These are phyloP conservation scores for Hermodice carunculata DNA, from an alignment of 2,888 invertebrate genomes.

Conservation along the genomic window DNA sequence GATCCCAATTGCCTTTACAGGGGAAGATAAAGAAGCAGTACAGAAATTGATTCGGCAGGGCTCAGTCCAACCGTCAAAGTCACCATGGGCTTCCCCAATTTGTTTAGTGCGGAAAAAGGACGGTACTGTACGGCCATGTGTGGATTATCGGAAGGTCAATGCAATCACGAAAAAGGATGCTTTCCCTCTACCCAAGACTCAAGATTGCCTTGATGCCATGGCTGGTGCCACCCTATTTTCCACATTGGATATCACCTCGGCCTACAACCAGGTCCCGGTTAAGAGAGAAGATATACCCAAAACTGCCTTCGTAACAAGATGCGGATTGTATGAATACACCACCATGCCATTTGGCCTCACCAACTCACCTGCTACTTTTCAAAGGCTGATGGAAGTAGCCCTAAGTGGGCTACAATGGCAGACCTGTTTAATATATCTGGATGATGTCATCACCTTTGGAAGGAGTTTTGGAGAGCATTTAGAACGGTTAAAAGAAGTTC, in stretches of 20 bases:
- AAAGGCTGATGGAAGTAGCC: slow-evolving; percentile 2
- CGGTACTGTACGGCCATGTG: slow-evolving; percentile 32
- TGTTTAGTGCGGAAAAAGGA: neutral
- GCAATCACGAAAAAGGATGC: slow-evolving; percentile 14
- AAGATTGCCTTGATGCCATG: slow-evolving; percentile 21
- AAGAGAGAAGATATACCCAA: slow-evolving; percentile 8
- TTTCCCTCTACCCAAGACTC: slow-evolving; percentile 33
- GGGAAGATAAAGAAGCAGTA: neutral
- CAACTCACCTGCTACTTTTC: slow-evolving; percentile 1
- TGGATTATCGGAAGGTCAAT: slow-evolving; percentile 39
- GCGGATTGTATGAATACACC: slow-evolving; percentile 1
- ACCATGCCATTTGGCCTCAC: slow-evolving; percentile 13
- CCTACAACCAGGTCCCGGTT: slow-evolving; percentile 14
- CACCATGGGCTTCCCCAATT: slow-evolving; percentile 6
- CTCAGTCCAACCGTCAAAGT: neutral
- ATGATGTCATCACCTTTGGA: slow-evolving; percentile 36
- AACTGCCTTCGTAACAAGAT: slow-evolving; percentile 9
- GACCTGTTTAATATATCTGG: slow-evolving; percentile 23
- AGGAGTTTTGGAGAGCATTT: slow-evolving; percentile 27
- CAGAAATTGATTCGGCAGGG: neutral
- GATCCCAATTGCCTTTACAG: neutral
- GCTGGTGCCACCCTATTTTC: slow-evolving; percentile 31
- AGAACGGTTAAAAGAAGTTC: slow-evolving; percentile 21
- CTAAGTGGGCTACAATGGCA: neutral
- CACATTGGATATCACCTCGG: slow-evolving; percentile 30